A percentile compares a stretch with the other conserved stretches of the same genome.
Conservation (phyloP, 2,888 invertebrate genomes). For the Metopia argyrocephala region DNA sequence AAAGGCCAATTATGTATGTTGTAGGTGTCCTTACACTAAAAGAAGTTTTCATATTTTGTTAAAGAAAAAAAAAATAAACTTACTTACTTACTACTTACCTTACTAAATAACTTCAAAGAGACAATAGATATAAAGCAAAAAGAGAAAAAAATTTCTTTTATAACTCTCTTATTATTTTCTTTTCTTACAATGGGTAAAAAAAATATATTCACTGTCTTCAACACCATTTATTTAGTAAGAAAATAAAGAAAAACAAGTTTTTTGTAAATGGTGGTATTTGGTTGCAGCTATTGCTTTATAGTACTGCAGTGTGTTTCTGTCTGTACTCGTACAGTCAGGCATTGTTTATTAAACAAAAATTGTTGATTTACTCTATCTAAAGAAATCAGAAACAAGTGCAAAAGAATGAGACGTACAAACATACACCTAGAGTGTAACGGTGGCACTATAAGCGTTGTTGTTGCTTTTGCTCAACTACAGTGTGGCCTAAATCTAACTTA, state of each 20-base stretch:
- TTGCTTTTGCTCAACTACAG: no score
- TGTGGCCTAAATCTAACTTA: no score
- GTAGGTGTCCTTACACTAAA: no score
- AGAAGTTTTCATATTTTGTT: no score
- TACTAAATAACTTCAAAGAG: no score
- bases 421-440: no score
- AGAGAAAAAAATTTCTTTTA: neutral
- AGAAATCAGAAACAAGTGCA: neutral
- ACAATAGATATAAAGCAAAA: neutral
- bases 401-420: neutral
- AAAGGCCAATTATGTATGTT: no score
- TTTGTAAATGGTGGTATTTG: neutral
- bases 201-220: conserved; percentile 20
- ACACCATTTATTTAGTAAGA: conserved; percentile 8
- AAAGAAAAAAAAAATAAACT: no score
- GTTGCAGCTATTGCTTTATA: neutral
- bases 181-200: neutral
- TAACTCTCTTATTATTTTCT: neutral
- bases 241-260: neutral
- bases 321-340: neutral
- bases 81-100: no score
- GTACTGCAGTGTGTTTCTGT: neutral
- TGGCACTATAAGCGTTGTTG: neutral
- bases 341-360: conserved; percentile 42
- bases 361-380: conserved; percentile 17